Percentiles rank a stretch among this genome's conserved stretches.
Evolutionary conservation across 1,140 invertebrate genomes (phyloP).

Genomic region (Akabosia matsudoensis): DNA sequence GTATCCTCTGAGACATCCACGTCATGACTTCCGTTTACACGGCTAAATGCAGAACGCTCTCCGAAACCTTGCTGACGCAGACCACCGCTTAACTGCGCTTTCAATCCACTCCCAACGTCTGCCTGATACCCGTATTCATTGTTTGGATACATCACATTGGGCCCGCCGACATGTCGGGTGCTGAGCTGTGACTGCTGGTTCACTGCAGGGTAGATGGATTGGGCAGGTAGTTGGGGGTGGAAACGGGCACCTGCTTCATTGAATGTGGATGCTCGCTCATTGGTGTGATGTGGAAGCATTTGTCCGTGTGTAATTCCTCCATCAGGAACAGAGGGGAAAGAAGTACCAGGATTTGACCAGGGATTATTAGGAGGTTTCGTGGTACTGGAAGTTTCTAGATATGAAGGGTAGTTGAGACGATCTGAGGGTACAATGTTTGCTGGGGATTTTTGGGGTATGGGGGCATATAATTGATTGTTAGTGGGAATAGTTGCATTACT

Average conservation of each 20-base stretch:
- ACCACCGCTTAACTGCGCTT: slow-evolving; percentile 10
- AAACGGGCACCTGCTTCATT: neutral
- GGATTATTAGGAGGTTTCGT: neutral
- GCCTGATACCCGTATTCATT: neutral
- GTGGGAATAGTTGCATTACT: neutral
- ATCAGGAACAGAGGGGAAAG: neutral
- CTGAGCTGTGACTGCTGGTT: neutral
- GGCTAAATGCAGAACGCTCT: slow-evolving; percentile 1
- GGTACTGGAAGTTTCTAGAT: neutral
- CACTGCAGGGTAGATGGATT: neutral
- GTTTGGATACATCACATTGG: neutral
- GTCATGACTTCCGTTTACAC: neutral
- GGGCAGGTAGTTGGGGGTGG: neutral
- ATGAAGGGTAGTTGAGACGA: neutral
- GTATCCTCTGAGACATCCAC: neutral
- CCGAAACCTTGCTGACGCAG: neutral
- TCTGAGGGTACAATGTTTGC: neutral
- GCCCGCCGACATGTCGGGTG: neutral
- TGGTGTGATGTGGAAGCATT: neutral
- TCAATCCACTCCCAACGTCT: neutral
- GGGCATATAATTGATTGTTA: neutral
- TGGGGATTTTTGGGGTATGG: neutral
- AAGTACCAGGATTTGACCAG: neutral
- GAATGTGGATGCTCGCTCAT: neutral
- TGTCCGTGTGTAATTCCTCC: neutral